phyloP scores from a whole-genome alignment of 2,113 vertebrate genomes.

The Dicerorhinus sumatrensis region DNA sequence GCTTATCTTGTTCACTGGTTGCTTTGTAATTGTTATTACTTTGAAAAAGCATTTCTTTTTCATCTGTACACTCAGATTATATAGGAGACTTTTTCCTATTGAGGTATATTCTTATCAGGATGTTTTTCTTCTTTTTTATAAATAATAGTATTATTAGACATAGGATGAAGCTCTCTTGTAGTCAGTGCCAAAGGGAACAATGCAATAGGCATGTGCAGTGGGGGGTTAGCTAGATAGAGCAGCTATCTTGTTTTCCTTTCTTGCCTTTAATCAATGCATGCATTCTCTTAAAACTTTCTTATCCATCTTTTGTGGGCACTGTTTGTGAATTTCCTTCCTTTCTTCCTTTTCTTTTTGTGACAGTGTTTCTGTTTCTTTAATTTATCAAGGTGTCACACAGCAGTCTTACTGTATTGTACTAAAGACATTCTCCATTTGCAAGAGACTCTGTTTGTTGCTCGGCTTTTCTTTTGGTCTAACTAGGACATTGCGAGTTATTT shows the following conservation, averaged over 20 bases:
- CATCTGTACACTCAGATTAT: constrained; percentile 69
- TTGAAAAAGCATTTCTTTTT: constrained; percentile 72
- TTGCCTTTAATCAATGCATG: constrained; percentile 71
- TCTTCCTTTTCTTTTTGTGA: constrained; percentile 75
- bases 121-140: constrained; percentile 78
- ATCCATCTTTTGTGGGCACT: constrained; percentile 74
- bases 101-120: constrained; percentile 78
- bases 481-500: background rate
- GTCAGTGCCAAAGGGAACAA: constrained; percentile 75
- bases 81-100: constrained; percentile 60
- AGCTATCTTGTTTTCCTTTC: constrained; percentile 78
- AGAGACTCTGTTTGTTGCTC: background rate
- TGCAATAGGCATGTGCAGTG: constrained; percentile 48
- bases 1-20: constrained; percentile 73
- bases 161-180: constrained; percentile 57
- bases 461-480: constrained; percentile 30
- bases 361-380: constrained; percentile 72
- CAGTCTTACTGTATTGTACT: constrained; percentile 19
- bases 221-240: constrained; percentile 49
- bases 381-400: constrained; percentile 66
- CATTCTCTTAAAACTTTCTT: constrained; percentile 76
- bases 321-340: constrained; percentile 78
- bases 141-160: constrained; percentile 77
- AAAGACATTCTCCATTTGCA: constrained; percentile 57
- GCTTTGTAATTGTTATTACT: constrained; percentile 75